phyloP scores from a whole-genome alignment of 2,113 vertebrate species.

The Ovis aries region DNA sequence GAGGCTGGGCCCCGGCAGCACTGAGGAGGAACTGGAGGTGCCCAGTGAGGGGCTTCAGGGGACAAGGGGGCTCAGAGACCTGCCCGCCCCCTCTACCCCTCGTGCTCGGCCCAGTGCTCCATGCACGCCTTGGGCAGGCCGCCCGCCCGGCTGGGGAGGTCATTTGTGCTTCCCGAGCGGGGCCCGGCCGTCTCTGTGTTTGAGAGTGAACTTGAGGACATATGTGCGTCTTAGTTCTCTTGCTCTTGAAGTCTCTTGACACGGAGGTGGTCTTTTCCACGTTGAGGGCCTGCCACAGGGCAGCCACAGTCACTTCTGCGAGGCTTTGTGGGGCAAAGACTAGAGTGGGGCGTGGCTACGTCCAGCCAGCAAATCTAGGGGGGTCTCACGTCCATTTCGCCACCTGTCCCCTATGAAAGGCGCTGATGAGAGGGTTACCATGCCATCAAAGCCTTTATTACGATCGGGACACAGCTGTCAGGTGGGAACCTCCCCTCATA shows the following conservation, averaged over 20 bases:
- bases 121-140: rapidly evolving
- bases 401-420: neutral
- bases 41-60: neutral
- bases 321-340: neutral
- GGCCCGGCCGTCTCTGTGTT: neutral
- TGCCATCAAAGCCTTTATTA: neutral
- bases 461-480: neutral
- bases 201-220: neutral
- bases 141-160: neutral
- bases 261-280: neutral
- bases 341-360: neutral
- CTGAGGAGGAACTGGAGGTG: neutral
- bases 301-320: neutral
- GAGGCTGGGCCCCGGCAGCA: neutral
- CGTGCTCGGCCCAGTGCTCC: neutral
- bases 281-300: neutral
- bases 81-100: rapidly evolving
- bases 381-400: neutral
- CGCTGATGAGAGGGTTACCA: too few species aligned
- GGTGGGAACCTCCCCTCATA: neutral
- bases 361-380: neutral
- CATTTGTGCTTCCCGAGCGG: neutral
- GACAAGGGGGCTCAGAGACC: neutral
- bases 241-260: neutral
- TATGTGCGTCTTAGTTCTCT: rapidly evolving